Evolutionary conservation across 2,113 vertebrate genomes (phyloP), one percentile per base, ranked within the genome.

Genomic region (Elachura formosa): DNA sequence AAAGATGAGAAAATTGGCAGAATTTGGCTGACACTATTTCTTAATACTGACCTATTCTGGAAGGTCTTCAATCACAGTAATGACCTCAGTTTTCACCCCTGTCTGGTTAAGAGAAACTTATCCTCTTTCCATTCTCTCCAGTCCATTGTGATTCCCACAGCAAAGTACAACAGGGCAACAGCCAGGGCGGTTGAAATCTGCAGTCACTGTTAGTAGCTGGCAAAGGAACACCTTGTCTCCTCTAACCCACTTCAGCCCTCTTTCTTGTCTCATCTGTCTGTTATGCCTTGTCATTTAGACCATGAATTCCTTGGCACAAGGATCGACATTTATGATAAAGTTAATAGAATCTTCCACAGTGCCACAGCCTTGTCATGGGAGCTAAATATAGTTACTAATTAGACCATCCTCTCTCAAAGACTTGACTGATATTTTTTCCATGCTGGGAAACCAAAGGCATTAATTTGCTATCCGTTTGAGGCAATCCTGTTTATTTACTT

Each of bases 221-320:
- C 62, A 89, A n/a, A 95, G 52, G 68, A 71, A 68, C 79, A 89
- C 68, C 86, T 92, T 81, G 56, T 72, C 73, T 94, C 46, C 84
- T 89, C 61, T 87, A 94, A 5, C 64, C 56, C 91, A 89, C 84
- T 63, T 52, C 71, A 91, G 69, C 41, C 66, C 66, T 91, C 66
- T 89, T 90, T 75, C 90, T 73, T 75, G 31, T 89, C 81, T 94
- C 86, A 87, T 48, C 74, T 87, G 87, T 94, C 91, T 95, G 80
- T 48, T 87, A 49, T 75, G 81, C 62, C 62, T 92, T 93, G 48
- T 95, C 84, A 82, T 87, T 79, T 92, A 89, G 81, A 87, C 46
- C 56, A 46, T 89, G 49, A 96, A 84, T 90, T 93, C 69, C 66
- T 56, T 91, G 80, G 86, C 84, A 81, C 19, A 73, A 73, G 48